Conservation (phyloP, 2,113 vertebrate species). For the Gallinago media region DNA sequence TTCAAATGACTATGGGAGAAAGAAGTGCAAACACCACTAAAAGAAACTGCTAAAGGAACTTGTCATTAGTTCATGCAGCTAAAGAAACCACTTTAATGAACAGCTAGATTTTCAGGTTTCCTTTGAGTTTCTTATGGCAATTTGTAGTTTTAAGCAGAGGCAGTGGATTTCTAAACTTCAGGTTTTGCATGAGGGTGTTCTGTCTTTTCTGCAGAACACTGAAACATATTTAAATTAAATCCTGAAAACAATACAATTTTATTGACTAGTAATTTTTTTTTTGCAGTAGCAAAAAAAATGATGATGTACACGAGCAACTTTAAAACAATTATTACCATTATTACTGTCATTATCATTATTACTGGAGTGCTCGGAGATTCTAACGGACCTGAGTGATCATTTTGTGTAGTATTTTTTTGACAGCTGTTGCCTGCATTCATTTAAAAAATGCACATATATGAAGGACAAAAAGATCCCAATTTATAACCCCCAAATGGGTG, state of each 20-base stretch:
- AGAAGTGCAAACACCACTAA: constrained; percentile 30
- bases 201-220: neutral
- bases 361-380: neutral
- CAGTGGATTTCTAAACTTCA: neutral
- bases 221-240: neutral
- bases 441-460: neutral
- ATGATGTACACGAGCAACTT: neutral
- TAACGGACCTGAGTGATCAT: neutral
- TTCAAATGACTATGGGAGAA: constrained; percentile 49
- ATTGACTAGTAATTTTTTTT: neutral
- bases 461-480: neutral
- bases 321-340: neutral
- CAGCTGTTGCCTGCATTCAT: neutral
- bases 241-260: neutral
- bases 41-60: neutral
- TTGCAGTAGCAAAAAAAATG: neutral
- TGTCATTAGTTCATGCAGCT: neutral
- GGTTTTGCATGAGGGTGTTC: neutral
- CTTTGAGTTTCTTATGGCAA: neutral
- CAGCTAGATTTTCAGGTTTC: neutral
- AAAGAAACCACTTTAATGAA: neutral
- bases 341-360: neutral
- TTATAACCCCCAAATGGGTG: fast-evolving
- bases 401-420: neutral
- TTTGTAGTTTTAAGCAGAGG: neutral